phyloP scores from a whole-genome alignment of 2,888 invertebrate species.

The Cephus nigrinus region DNA sequence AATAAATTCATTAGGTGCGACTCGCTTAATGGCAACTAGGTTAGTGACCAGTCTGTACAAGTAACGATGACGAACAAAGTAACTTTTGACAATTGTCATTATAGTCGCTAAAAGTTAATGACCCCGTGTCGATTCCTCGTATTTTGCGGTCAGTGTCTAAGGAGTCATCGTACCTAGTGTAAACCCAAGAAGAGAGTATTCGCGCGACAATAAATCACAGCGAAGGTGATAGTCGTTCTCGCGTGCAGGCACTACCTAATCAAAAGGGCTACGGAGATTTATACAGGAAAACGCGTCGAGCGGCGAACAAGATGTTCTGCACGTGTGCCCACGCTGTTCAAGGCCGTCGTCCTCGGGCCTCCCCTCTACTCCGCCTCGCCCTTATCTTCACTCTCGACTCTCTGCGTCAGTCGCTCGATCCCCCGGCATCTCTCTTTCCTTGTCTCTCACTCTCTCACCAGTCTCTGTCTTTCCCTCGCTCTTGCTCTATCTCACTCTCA shows the following conservation, averaged over 20 bases:
- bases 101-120: neutral
- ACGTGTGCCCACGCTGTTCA: conserved; percentile 19
- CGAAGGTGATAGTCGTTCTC: neutral
- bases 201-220: neutral
- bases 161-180: neutral
- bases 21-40: neutral
- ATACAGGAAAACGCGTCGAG: neutral
- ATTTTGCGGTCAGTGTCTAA: neutral
- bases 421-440: neutral
- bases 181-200: neutral
- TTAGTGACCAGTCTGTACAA: neutral
- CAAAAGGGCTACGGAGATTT: neutral
- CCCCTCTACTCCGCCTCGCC: neutral
- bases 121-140: neutral
- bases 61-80: neutral
- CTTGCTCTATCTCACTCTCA: neutral
- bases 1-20: neutral
- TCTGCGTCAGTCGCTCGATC: neutral
- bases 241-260: neutral
- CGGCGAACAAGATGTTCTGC: conserved; percentile 13
- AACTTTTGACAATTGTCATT: neutral
- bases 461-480: neutral
- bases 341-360: conserved; percentile 11
- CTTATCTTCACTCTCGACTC: neutral
- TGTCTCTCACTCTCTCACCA: no score